A percentile compares a stretch with the other conserved stretches of the same genome.
Evolutionary conservation across 2,797 vertebrate species (phyloP).

Genomic region (Scleropages formosus): DNA sequence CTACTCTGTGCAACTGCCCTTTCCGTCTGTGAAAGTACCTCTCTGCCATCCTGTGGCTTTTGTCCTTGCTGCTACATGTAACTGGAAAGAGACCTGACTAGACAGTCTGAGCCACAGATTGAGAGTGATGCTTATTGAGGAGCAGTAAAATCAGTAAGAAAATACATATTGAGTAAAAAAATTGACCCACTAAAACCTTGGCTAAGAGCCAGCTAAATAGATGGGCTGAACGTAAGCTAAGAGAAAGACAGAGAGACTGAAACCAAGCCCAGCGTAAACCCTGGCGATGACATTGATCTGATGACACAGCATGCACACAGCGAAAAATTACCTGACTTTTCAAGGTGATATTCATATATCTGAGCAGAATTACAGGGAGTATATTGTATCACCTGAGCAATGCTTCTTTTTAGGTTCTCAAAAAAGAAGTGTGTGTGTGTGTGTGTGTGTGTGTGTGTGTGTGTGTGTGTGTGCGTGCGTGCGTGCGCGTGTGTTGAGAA

Average conservation of each 20-base stretch:
- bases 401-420: background rate
- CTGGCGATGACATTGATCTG: constrained; percentile 1
- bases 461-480: no score
- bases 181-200: background rate
- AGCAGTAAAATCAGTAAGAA: background rate
- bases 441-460: no score
- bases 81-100: no score
- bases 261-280: background rate
- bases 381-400: background rate
- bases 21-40: no score
- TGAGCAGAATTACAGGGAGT: background rate
- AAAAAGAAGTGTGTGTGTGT: no score
- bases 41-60: no score
- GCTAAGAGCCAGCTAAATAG: background rate
- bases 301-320: background rate
- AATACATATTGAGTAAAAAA: background rate
- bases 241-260: background rate
- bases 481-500: no score
- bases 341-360: constrained; percentile 20
- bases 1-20: no score
- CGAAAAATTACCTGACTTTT: background rate
- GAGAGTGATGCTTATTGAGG: no score
- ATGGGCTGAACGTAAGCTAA: background rate
- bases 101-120: no score
- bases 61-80: no score